Base-by-base conservation (phyloP, 2,888 invertebrate species). In the Eupithecia inturbata region DNA sequence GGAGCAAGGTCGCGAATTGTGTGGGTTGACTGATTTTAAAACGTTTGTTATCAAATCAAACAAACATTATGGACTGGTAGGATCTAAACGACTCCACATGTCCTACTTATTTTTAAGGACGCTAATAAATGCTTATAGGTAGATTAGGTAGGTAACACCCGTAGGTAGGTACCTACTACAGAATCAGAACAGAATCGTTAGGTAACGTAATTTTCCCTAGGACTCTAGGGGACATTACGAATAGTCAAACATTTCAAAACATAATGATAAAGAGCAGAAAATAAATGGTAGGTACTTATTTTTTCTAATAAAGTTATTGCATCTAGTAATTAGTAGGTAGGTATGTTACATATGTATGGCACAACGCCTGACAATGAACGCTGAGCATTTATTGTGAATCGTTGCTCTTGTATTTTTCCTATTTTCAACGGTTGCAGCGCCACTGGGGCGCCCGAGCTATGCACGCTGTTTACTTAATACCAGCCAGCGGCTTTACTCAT, bases 1-100 rank as follows among this genome's bases (percentile, higher is more conserved):
- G 81, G 81, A 82, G 63, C 81, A 83, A 85, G 85, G 85, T 79
- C 84, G 75, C 72, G 81, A 81, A 79, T 74, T 74, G 69, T 70
- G 70, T 74, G 49, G 67, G 70, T 62, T 76, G 68, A 82, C 76
- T 80, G 66, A 14, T 83, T 39, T 57, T 45, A 64, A 39, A n/a
- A 31, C 36, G 57, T 36, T 41, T 28, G 45, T 75, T 68, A 57
- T 68, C 5, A 64, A 31, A 62, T 62, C 31, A 62, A 62, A 31
- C 19, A 16, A 9, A 49, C 49, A 49, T 31, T 22, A 3, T 53
- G 53, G 53, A 53, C 53, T 22, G n/a, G 49, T 53, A 45, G 45
- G 45, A 49, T n/a, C n/a, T 9, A 49, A n/a, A 4, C 45, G 16
- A 45, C 45, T 45, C 9, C 9, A 49, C 19, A 49, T n/a, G n/a